Conservation (phyloP, 2,113 vertebrate species). For the Oryzias melastigma region DNA sequence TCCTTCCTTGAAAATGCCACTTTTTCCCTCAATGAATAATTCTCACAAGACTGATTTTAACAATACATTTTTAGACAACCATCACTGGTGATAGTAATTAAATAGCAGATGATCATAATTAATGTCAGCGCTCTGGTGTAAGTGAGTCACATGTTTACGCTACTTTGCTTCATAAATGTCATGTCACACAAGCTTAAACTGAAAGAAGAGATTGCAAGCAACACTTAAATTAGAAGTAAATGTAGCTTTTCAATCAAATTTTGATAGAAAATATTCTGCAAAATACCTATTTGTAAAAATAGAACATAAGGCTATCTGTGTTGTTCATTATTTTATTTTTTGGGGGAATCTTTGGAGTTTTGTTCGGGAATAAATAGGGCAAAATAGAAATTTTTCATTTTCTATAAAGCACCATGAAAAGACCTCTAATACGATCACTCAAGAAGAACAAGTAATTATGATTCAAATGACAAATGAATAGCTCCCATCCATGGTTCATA, state of each 20-base stretch:
- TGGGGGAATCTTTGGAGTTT: not conserved
- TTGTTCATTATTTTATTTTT: no score
- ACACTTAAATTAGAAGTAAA: not conserved
- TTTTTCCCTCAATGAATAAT: conserved; percentile 6
- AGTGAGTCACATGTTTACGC: conserved; percentile 18
- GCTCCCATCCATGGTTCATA: conserved; percentile 44
- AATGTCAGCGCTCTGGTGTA: conserved; percentile 27
- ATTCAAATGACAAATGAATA: conserved; percentile 23
- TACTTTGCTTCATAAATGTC: conserved; percentile 29
- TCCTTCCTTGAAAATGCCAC: conserved; percentile 3
- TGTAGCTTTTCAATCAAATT: conserved; percentile 2
- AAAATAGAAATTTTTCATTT: not conserved
- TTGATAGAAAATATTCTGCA: not conserved
- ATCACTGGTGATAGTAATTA: conserved; percentile 30
- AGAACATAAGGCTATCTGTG: no score
- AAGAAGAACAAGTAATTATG: conserved; percentile 39
- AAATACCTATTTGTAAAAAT: no score
- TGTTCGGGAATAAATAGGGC: no score
- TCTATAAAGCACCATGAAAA: conserved; percentile 13
- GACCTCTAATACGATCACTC: conserved; percentile 12
- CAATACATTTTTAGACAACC: conserved; percentile 1
- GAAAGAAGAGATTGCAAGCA: conserved; percentile 27
- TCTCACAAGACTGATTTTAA: not conserved
- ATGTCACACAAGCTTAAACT: conserved; percentile 16
- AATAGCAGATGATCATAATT: conserved; percentile 29